phyloP scores from a whole-genome alignment of 2,797 vertebrate genomes.

The Perdix hodgsoniae region DNA sequence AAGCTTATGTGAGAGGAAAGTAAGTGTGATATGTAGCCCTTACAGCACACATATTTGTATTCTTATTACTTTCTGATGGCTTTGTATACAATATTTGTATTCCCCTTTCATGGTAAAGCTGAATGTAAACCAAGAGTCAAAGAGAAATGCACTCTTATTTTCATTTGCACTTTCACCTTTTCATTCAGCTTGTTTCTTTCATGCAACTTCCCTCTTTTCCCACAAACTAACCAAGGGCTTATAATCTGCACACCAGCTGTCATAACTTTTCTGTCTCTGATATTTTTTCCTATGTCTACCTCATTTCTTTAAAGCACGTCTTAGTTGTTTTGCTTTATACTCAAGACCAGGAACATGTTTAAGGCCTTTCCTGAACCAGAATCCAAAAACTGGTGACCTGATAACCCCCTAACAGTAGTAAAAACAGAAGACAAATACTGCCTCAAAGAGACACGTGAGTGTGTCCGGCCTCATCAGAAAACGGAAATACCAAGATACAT shows the following conservation, averaged over 20 bases:
- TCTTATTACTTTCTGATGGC: neutral
- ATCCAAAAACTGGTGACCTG: constrained; percentile 12
- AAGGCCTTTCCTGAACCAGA: constrained; percentile 46
- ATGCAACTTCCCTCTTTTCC: neutral
- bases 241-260: neutral
- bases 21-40: neutral
- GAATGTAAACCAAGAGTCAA: neutral
- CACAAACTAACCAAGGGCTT: neutral
- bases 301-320: neutral
- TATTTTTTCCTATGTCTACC: neutral
- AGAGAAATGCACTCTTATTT: neutral
- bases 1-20: neutral
- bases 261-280: neutral
- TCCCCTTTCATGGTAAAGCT: neutral
- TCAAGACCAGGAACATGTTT: neutral
- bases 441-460: constrained; percentile 42
- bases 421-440: constrained; percentile 56
- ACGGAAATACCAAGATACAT: constrained; percentile 58
- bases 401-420: neutral
- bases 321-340: constrained; percentile 26
- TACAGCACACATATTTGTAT: neutral
- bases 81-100: neutral
- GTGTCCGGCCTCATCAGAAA: constrained; percentile 42
- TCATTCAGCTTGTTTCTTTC: neutral
- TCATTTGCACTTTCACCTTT: neutral